phyloP scores from a whole-genome alignment of 2,888 invertebrate species.

The Ennomos erosarius region DNA sequence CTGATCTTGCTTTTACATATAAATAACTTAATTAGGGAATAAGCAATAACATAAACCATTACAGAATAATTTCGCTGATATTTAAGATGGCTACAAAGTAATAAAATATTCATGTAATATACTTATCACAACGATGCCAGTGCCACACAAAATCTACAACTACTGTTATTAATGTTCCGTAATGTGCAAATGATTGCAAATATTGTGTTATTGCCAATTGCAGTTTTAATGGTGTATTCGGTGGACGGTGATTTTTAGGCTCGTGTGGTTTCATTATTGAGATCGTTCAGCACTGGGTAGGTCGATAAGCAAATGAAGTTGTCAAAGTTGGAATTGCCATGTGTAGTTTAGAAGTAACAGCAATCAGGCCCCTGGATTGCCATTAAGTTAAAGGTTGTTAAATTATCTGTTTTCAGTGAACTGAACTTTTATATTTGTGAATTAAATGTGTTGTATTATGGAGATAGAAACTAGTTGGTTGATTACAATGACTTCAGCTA shows the following conservation, averaged over 20 bases:
- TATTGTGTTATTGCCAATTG: conserved; percentile 15
- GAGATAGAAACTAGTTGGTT: no score
- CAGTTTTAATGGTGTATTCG: conserved; percentile 11
- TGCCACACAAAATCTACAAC: neutral
- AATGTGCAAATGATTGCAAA: conserved; percentile 24
- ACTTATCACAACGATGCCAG: no score
- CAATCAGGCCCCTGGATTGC: neutral
- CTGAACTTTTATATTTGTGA: neutral
- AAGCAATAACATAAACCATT: no score
- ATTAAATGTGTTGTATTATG: no score
- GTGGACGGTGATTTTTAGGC: conserved; percentile 26
- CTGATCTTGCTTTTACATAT: no score
- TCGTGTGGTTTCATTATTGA: conserved; percentile 18
- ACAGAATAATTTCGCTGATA: no score
- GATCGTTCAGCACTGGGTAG: conserved; percentile 14
- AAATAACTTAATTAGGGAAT: no score
- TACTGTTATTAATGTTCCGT: neutral
- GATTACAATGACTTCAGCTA: no score
- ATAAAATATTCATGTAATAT: no score
- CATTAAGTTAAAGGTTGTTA: neutral
- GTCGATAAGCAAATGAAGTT: conserved; percentile 23
- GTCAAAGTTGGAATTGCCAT: conserved; percentile 10
- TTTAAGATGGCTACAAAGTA: no score
- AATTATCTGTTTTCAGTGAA: neutral
- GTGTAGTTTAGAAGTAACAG: conserved; percentile 9